Percentiles rank a stretch among this genome's conserved stretches.
Conservation (phyloP, 2,888 invertebrate genomes). For the Diadromus collaris region DNA sequence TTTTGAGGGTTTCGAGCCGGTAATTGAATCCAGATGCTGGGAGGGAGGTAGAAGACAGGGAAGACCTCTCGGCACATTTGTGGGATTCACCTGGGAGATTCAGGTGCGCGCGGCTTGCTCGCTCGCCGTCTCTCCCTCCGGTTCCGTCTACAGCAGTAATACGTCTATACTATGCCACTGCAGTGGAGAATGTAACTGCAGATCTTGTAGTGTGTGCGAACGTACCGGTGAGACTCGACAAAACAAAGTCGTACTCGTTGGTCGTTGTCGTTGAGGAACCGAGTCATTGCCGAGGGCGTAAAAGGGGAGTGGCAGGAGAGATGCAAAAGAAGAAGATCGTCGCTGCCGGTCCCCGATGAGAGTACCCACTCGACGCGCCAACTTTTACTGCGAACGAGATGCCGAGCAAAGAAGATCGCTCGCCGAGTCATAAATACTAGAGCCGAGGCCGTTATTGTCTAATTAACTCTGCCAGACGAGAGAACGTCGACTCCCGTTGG, state of each 20-base stretch:
- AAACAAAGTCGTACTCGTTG: conserved; percentile 35
- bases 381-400: conserved; percentile 48
- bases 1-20: conserved; percentile 67
- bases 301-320: conserved; percentile 48
- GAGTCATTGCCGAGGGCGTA: conserved; percentile 28
- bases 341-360: conserved; percentile 8
- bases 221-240: conserved; percentile 21
- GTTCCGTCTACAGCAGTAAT: conserved; percentile 34
- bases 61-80: conserved; percentile 42
- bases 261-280: conserved; percentile 28
- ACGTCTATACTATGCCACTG: conserved; percentile 17
- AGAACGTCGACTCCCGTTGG: conserved; percentile 53
- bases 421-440: conserved; percentile 59
- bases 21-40: conserved; percentile 73
- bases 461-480: conserved; percentile 63
- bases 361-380: conserved; percentile 35
- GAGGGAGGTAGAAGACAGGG: conserved; percentile 49
- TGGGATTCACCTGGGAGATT: conserved; percentile 15
- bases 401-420: conserved; percentile 39
- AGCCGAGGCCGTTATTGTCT: conserved; percentile 63
- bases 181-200: conserved; percentile 31
- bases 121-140: conserved; percentile 50
- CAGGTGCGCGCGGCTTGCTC: conserved; percentile 13
- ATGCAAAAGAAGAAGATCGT: conserved; percentile 54
- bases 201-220: conserved; percentile 6